Evolutionary conservation across 1,140 invertebrate genomes (phyloP), one percentile per base, ranked within the genome.

Genomic region (Ctenoplectra terminalis): DNA sequence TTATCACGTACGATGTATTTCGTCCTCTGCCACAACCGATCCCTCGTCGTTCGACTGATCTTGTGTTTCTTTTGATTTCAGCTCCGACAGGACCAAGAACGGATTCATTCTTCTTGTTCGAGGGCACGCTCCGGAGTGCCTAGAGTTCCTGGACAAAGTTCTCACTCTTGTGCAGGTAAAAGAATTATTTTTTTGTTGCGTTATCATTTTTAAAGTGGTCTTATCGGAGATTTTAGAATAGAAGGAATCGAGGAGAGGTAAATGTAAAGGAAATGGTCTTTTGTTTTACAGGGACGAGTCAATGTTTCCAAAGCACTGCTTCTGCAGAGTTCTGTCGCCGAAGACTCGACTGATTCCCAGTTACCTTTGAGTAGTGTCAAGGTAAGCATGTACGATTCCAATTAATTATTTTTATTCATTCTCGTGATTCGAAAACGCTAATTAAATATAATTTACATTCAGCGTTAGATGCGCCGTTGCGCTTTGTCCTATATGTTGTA

Each of bases 131-230:
- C 69, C 83, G 20, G 88, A 90, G n/a, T 83, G 83, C 34, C 54
- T 93, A 20, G 91, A 93, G 17, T 86, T 90, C 2, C 61, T 93
- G 61, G 92, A 93, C 77, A 84, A 89, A 50, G 88, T 91, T 20
- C 79, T 93, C 13, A 60, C 80, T 56, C 83, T 92, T 11, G 64
- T 93, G 17, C 87, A 91, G 86, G 91, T 92, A 83, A 88, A 73
- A 58, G 26, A 4, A 60, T 43, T 60, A 20, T 2, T 13, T 23
- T 56, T 2, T 11, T 2, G 26, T 34, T 6, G 15, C 9, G 23
- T 46, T 34, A 31, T 5, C 3, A n/a, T 7, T 5, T 17, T 4
- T 23, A 34, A 5, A 40, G 40, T n/a, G n/a, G n/a, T n/a, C n/a
- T n/a, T n/a, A n/a, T n/a, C n/a, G n/a, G n/a, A n/a, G n/a, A n/a